Conservation (phyloP, 2,113 vertebrate genomes). For the Poeciliopsis retropinna region DNA sequence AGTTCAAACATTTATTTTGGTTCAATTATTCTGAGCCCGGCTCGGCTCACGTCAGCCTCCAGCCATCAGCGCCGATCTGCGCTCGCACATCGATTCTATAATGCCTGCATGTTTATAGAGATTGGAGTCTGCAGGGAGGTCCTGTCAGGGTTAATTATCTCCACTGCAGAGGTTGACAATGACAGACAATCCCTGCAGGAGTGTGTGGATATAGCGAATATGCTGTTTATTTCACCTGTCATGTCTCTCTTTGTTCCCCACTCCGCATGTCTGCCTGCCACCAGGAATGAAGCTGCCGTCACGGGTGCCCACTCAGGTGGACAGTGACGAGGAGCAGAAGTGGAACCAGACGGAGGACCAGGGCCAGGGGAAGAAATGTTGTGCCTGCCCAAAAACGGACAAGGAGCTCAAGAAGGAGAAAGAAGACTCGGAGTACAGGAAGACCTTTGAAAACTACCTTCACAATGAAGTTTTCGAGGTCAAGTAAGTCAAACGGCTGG, state of each 20-base stretch:
- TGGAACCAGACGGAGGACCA: conserved; percentile 87
- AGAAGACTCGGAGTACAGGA: conserved; percentile 92
- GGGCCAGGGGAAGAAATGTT: conserved; percentile 82
- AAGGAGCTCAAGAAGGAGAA: conserved; percentile 94
- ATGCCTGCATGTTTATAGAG: conserved; percentile 30
- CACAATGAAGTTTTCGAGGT: conserved; percentile 97
- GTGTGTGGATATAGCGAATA: neutral
- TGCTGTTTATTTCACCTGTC: conserved; percentile 16
- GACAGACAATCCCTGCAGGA: conserved; percentile 42
- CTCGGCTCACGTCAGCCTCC: neutral
- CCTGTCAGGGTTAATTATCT: conserved; percentile 59
- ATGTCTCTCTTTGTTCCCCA: neutral
- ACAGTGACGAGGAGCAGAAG: conserved; percentile 85
- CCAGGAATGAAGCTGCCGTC: conserved; percentile 92
- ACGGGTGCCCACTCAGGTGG: conserved; percentile 87
- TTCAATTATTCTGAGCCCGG: conserved; percentile 36
- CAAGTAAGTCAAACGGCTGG: conserved; percentile 79
- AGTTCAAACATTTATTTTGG: conserved; percentile 35
- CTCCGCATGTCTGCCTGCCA: conserved; percentile 2
- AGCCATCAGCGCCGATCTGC: conserved; percentile 9
- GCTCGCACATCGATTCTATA: conserved; percentile 14
- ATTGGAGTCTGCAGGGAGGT: conserved; percentile 39
- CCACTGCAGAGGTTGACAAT: conserved; percentile 17
- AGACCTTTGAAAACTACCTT: conserved; percentile 96
- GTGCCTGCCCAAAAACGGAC: conserved; percentile 94